These are phyloP conservation scores for Polypterus senegalus DNA, from an alignment of 2,113 vertebrate genomes.

Conservation along the genomic window DNA sequence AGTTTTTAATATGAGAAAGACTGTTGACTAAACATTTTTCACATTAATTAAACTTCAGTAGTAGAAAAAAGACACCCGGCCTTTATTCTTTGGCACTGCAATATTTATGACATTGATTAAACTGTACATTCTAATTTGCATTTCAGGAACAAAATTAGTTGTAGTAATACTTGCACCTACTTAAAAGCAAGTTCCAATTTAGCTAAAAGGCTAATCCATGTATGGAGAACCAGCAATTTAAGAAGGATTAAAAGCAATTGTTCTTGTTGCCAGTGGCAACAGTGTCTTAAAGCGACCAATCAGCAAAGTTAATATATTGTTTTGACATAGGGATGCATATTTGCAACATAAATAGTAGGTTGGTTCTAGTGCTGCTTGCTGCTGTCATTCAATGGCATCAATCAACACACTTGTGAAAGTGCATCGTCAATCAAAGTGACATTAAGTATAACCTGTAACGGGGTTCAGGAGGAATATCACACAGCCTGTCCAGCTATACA, in stretches of 20 bases:
- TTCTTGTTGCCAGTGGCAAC: conserved; percentile 65
- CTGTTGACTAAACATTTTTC: no score
- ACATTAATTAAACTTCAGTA: background rate
- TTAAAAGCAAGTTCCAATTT: conserved; percentile 35
- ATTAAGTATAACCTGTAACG: conserved; percentile 53
- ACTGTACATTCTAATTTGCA: conserved; percentile 1
- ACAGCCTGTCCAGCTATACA: conserved; percentile 52
- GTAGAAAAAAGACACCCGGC: conserved; percentile 26
- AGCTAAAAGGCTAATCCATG: conserved; percentile 32
- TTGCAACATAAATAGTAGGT: conserved; percentile 73
- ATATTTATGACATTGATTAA: conserved; percentile 23
- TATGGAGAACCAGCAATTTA: conserved; percentile 50
- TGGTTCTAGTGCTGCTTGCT: conserved; percentile 56
- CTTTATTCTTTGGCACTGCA: conserved; percentile 22
- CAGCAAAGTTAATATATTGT: conserved; percentile 59
- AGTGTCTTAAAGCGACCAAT: conserved; percentile 50
- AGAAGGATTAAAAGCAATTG: conserved; percentile 63
- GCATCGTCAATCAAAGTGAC: conserved; percentile 53
- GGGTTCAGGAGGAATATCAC: conserved; percentile 44
- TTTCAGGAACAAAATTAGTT: conserved; percentile 14
- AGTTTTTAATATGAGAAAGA: no score
- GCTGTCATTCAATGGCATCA: conserved; percentile 62
- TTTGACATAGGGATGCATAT: conserved; percentile 58
- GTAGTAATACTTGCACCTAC: conserved; percentile 24
- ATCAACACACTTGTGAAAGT: conserved; percentile 49